Percentiles rank a stretch among this genome's conserved stretches.
phyloP scores from a whole-genome alignment of 2,797 vertebrate genomes.

The Rhinella marina region DNA sequence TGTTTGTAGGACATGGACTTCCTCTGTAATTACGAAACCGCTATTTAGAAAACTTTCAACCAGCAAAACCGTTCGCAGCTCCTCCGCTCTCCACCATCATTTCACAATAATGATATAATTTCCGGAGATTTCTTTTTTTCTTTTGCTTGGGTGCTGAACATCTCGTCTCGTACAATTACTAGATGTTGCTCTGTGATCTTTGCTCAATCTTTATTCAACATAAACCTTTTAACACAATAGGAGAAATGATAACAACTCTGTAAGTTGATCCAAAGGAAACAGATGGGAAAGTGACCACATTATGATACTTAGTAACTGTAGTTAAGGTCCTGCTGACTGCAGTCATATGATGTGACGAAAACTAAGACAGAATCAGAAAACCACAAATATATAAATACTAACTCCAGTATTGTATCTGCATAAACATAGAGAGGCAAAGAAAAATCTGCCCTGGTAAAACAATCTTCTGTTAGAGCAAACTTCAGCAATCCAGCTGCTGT shows the following conservation, averaged over 20 bases:
- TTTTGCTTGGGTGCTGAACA: background rate
- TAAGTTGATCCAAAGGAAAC: background rate
- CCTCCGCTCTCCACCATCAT: conserved; percentile 29
- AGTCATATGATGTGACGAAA: background rate
- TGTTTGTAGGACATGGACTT: conserved; percentile 45
- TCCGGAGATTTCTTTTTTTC: background rate
- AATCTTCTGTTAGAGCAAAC: too few species aligned
- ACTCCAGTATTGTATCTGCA: background rate
- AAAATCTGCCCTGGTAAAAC: too few species aligned
- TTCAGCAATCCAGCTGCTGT: too few species aligned
- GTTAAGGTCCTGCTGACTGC: background rate
- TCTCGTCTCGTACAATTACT: background rate
- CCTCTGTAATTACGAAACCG: conserved; percentile 49
- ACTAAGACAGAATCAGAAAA: background rate
- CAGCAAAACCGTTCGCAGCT: conserved; percentile 1
- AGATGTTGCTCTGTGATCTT: background rate
- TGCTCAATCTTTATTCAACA: background rate
- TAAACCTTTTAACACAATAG: background rate
- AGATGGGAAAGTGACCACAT: background rate
- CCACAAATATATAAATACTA: background rate
- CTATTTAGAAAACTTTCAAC: conserved; percentile 42
- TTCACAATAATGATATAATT: conserved; percentile 34
- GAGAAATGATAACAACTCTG: background rate
- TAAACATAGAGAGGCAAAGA: background rate
- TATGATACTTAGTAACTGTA: background rate